A percentile compares a stretch with the other conserved stretches of the same genome.
Evolutionary conservation across 2,797 vertebrate genomes (phyloP).

Genomic region (Enteromius afrohamiltoni): DNA sequence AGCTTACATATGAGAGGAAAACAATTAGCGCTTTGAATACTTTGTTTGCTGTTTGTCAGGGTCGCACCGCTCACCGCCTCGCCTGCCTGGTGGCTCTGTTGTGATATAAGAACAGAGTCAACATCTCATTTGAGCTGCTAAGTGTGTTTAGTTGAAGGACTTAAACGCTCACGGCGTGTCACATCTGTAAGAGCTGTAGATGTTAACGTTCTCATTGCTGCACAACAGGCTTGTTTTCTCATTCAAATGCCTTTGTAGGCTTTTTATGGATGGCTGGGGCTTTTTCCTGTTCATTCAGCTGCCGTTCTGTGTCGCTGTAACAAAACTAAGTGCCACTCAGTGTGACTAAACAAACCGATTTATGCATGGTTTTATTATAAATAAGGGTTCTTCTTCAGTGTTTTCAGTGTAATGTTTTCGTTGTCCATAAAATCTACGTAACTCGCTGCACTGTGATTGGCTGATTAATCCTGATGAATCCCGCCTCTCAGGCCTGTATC

Average conservation of each 20-base stretch:
- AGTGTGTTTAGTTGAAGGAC: constrained; percentile 58
- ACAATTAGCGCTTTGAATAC: constrained; percentile 67
- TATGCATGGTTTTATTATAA: background rate
- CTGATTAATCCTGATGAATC: background rate
- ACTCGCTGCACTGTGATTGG: background rate
- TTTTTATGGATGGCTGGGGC: constrained; percentile 21
- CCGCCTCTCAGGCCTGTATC: background rate
- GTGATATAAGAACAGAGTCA: constrained; percentile 61
- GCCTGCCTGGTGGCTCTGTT: constrained; percentile 71
- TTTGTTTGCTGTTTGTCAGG: constrained; percentile 64
- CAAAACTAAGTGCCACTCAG: constrained; percentile 53
- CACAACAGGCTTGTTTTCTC: constrained; percentile 30
- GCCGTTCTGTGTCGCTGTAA: constrained; percentile 39
- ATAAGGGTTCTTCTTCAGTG: background rate
- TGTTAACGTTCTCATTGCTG: constrained; percentile 48
- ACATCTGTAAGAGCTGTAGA: constrained; percentile 56
- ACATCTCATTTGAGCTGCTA: constrained; percentile 61
- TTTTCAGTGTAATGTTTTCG: background rate
- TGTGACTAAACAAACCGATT: constrained; percentile 55
- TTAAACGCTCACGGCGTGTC: constrained; percentile 55
- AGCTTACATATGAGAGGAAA: constrained; percentile 68
- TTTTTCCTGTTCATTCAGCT: constrained; percentile 41
- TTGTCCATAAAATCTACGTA: background rate
- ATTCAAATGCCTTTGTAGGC: constrained; percentile 10
- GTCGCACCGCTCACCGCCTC: constrained; percentile 64